A percentile compares a stretch with the other conserved stretches of the same genome.
phyloP scores from a whole-genome alignment of 2,797 vertebrate genomes.

The Semotilus atromaculatus region DNA sequence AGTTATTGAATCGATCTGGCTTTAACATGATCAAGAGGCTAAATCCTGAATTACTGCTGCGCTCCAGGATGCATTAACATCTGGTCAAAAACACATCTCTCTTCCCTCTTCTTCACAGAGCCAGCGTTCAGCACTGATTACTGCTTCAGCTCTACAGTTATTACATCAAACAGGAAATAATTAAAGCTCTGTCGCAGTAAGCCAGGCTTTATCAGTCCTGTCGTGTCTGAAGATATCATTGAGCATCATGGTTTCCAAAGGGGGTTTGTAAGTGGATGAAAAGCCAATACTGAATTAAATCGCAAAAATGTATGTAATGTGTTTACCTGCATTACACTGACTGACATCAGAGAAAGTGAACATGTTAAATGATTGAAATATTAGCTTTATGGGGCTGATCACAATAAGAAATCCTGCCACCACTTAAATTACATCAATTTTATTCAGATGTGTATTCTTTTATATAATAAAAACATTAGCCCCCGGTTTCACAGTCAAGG shows the following conservation, averaged over 20 bases:
- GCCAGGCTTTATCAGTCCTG: background rate
- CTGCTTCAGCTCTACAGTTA: background rate
- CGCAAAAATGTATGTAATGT: background rate
- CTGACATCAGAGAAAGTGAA: background rate
- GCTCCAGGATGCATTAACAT: background rate
- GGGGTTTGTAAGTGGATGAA: background rate
- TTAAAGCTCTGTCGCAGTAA: background rate
- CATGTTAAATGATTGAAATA: background rate
- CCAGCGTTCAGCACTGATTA: background rate
- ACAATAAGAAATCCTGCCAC: background rate
- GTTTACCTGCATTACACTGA: background rate
- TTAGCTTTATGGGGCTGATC: background rate
- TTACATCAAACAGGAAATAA: background rate
- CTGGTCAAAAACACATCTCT: background rate
- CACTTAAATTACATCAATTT: background rate
- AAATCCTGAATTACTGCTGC: constrained; percentile 5
- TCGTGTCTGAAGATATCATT: background rate
- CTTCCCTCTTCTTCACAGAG: background rate
- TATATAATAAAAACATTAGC: background rate
- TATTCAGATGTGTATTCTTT: background rate
- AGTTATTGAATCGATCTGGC: background rate
- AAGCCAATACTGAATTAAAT: background rate
- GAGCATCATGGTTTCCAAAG: background rate
- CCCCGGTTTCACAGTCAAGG: too few species aligned
- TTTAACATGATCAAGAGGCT: background rate